phyloP scores from a whole-genome alignment of 2,888 invertebrate species.

The Germaria angustata region DNA sequence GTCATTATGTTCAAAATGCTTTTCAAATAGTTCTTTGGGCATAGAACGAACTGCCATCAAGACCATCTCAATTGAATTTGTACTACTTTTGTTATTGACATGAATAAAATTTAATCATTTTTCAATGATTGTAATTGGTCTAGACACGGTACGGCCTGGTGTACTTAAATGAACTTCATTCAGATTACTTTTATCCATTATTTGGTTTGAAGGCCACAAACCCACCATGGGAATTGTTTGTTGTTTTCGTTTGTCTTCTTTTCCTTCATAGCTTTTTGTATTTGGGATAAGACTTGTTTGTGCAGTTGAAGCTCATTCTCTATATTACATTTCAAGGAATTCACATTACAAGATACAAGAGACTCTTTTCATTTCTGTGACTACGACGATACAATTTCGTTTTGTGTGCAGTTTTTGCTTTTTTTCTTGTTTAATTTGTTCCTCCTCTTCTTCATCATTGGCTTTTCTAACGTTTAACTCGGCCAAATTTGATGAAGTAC shows the following conservation, averaged over 20 bases:
- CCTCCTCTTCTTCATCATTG: not conserved
- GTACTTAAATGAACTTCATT: slow-evolving; percentile 35
- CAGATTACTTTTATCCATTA: slow-evolving; percentile 13
- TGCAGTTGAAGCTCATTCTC: slow-evolving; percentile 42
- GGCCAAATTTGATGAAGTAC: slow-evolving; percentile 60
- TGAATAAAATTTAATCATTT: slow-evolving; percentile 54
- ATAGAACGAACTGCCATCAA: not conserved
- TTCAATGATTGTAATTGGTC: slow-evolving; percentile 55
- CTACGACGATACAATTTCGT: slow-evolving; percentile 39
- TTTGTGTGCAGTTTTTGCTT: not conserved
- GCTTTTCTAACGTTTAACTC: slow-evolving; percentile 36
- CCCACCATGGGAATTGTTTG: slow-evolving; percentile 37
- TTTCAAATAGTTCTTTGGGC: not conserved
- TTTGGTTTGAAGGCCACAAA: slow-evolving; percentile 28
- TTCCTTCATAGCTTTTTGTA: not conserved
- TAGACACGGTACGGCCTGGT: slow-evolving; percentile 30
- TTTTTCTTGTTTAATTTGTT: slow-evolving; percentile 1
- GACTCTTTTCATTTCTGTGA: slow-evolving; percentile 8
- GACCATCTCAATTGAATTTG: slow-evolving; percentile 29
- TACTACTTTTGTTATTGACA: slow-evolving; percentile 56
- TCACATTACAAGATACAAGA: slow-evolving; percentile 29
- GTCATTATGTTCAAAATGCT: not conserved
- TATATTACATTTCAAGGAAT: slow-evolving; percentile 55
- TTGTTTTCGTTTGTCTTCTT: slow-evolving; percentile 10
- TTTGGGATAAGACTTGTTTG: slow-evolving; percentile 34